Evolutionary conservation across 2,888 invertebrate species (phyloP).

Genomic region (Pristionchus entomophagus): DNA sequence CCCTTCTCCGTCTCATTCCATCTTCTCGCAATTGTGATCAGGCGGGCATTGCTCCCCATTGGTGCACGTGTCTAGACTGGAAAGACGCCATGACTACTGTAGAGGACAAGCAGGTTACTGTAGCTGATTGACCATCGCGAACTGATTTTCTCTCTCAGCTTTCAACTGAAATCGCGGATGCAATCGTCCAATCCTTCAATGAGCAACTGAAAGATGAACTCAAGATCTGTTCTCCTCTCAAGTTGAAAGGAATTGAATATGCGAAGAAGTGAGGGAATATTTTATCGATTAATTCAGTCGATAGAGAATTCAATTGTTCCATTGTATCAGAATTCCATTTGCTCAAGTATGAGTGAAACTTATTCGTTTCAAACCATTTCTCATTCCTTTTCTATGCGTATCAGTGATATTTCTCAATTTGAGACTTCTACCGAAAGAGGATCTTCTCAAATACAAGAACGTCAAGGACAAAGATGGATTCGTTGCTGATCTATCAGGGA

Average conservation of each 20-base stretch:
- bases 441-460: constrained; percentile 33
- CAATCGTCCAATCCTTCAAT: constrained; percentile 21
- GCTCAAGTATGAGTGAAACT: too few species aligned
- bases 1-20: constrained; percentile 37
- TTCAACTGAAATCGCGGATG: constrained; percentile 19
- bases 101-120: constrained; percentile 33
- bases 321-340: too few species aligned
- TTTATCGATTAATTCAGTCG: not conserved
- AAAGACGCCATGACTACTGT: constrained; percentile 21
- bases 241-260: constrained; percentile 28
- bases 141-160: not conserved
- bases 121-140: not conserved
- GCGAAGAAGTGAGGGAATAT: constrained; percentile 24
- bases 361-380: too few species aligned
- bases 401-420: too few species aligned
- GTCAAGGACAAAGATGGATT: constrained; percentile 52
- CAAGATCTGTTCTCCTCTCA: constrained; percentile 7
- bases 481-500: constrained; percentile 49
- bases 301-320: too few species aligned
- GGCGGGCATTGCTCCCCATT: constrained; percentile 43
- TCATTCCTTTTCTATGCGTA: too few species aligned
- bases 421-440: constrained; percentile 23
- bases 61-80: constrained; percentile 47
- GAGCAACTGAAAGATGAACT: constrained; percentile 15
- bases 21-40: constrained; percentile 25